A percentile compares a stretch with the other conserved stretches of the same genome.
These are phyloP conservation scores for Pyrochroa serraticornis DNA, from an alignment of 2,888 invertebrate genomes.

Conservation along the genomic window DNA sequence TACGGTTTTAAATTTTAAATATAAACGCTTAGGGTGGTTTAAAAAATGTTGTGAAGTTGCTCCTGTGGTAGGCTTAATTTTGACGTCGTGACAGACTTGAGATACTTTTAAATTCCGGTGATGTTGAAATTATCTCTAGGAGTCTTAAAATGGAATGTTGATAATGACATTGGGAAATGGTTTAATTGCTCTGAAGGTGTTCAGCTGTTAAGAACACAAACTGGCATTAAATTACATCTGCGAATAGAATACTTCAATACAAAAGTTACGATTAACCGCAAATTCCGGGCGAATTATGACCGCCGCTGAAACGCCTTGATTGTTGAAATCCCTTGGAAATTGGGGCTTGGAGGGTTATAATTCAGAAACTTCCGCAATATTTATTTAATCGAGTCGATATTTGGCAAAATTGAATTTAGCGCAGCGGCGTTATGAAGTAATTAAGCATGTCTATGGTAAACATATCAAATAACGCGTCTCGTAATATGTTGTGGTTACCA, in stretches of 20 bases:
- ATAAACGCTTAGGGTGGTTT: too few relatives aligned
- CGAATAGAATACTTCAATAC: constrained; percentile 25
- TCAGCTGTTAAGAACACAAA: constrained; percentile 27
- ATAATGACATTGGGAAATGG: constrained; percentile 31
- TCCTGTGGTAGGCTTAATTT: too few relatives aligned
- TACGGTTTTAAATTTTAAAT: too few relatives aligned
- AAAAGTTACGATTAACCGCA: constrained; percentile 28
- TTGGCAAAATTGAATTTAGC: constrained; percentile 11
- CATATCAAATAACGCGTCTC: constrained; percentile 20
- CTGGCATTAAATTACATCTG: constrained; percentile 27
- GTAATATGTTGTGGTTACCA: constrained; percentile 19
- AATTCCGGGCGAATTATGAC: constrained; percentile 24
- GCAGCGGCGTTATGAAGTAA: constrained; percentile 3
- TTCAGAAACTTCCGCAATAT: constrained; percentile 7
- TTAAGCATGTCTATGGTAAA: constrained; percentile 15
- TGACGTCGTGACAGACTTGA: too few relatives aligned
- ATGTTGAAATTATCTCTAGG: constrained; percentile 24
- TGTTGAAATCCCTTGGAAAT: constrained; percentile 10
- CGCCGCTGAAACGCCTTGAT: constrained; percentile 15
- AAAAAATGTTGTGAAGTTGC: too few relatives aligned
- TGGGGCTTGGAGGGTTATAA: not conserved
- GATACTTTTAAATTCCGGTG: constrained; percentile 8
- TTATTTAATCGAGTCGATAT: constrained; percentile 2
- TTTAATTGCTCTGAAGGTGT: constrained; percentile 29
- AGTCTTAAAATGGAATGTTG: constrained; percentile 28